Conservation (phyloP, 2,797 vertebrate species). For the Phalanger gymnotis region DNA sequence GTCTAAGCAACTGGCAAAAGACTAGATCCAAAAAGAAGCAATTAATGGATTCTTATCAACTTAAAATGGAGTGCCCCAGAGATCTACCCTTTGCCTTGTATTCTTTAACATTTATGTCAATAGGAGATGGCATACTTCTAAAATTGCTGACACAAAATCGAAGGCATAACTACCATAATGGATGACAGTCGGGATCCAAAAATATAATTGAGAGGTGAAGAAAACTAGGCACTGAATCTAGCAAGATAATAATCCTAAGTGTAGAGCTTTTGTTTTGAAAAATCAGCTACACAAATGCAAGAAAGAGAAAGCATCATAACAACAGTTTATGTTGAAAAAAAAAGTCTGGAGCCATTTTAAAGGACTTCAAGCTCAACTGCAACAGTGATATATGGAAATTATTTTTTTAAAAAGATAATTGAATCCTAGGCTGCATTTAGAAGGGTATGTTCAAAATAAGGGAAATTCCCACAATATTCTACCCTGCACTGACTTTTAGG, state of each 20-base stretch:
- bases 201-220: not conserved
- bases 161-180: not conserved
- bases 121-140: not conserved
- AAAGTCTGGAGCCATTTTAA: not conserved
- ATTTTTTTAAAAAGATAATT: not conserved
- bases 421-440: not conserved
- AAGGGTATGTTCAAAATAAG: not conserved
- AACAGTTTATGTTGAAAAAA: not conserved
- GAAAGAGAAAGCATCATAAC: not conserved
- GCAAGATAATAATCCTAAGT: not conserved
- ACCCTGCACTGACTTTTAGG: not conserved
- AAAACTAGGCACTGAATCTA: not conserved
- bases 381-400: not conserved
- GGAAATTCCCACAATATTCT: not conserved
- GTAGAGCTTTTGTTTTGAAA: not conserved
- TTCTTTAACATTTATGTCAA: not conserved
- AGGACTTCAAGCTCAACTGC: not conserved
- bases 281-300: not conserved
- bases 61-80: not conserved
- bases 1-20: not conserved
- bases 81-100: not conserved
- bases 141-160: not conserved
- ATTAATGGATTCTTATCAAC: not conserved
- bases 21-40: not conserved
- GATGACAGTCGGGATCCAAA: not conserved